Evolutionary conservation across 2,888 invertebrate species (phyloP).

Genomic region (Drosophila lutescens): DNA sequence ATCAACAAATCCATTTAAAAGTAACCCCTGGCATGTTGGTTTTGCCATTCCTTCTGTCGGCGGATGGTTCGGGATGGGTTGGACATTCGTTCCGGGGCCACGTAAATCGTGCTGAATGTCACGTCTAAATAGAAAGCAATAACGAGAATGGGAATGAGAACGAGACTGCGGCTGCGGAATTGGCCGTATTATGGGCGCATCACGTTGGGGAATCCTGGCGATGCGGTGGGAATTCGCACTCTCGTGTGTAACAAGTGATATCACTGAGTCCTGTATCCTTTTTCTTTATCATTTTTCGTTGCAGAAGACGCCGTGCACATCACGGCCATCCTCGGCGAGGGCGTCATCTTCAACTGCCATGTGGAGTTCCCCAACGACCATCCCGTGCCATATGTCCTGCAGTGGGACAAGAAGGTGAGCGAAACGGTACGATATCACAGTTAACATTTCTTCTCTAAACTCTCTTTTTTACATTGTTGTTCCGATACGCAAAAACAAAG

Average conservation of each 20-base stretch:
- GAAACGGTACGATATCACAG: slow-evolving; percentile 94
- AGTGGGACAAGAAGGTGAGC: slow-evolving; percentile 99
- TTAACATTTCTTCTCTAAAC: slow-evolving; percentile 85
- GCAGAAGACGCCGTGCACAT: slow-evolving; percentile 95
- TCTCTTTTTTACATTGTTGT: slow-evolving; percentile 85
- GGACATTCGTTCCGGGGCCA: slow-evolving; percentile 57
- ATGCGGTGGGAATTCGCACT: background rate
- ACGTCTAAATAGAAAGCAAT: slow-evolving; percentile 58
- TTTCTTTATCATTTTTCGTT: slow-evolving; percentile 49
- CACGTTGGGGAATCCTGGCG: slow-evolving; percentile 25
- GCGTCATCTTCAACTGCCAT: slow-evolving; percentile 98
- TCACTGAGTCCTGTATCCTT: background rate
- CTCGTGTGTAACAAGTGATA: background rate
- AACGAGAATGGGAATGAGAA: slow-evolving; percentile 9
- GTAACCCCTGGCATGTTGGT: slow-evolving; percentile 28
- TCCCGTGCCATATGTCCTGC: slow-evolving; percentile 98
- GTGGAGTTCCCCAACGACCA: slow-evolving; percentile 98
- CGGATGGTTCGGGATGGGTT: slow-evolving; percentile 9
- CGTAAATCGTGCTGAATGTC: slow-evolving; percentile 71
- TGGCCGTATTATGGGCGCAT: slow-evolving; percentile 53
- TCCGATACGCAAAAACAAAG: slow-evolving; percentile 82
- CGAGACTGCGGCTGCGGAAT: slow-evolving; percentile 46
- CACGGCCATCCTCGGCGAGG: slow-evolving; percentile 98
- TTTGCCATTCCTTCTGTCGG: slow-evolving; percentile 16
- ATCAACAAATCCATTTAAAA: slow-evolving; percentile 70